Evolutionary conservation across 2,113 vertebrate genomes (phyloP).

Genomic region (Bettongia penicillata): DNA sequence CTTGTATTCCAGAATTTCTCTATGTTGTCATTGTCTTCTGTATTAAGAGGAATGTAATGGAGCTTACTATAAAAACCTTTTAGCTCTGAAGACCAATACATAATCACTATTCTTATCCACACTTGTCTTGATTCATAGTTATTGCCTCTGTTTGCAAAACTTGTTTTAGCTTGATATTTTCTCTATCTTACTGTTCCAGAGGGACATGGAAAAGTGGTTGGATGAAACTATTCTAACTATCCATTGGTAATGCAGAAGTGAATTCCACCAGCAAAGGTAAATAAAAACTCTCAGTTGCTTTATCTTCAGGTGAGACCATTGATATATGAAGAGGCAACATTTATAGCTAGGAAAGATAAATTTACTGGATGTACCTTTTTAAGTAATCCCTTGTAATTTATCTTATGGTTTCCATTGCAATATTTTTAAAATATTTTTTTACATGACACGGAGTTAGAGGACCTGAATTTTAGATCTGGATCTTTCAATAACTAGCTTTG

Average conservation of each 20-base stretch:
- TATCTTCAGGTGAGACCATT: background rate
- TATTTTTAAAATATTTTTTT: background rate
- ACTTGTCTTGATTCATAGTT: background rate
- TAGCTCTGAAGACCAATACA: background rate
- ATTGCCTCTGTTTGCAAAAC: background rate
- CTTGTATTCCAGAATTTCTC: background rate
- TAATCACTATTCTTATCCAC: background rate
- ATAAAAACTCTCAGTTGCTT: background rate
- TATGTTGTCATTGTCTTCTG: background rate
- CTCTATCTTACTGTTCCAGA: background rate
- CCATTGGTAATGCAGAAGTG: background rate
- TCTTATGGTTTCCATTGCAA: background rate
- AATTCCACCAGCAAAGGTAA: background rate
- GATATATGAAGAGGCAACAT: background rate
- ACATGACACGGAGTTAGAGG: background rate
- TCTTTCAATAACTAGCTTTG: background rate
- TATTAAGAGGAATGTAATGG: background rate
- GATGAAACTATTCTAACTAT: background rate
- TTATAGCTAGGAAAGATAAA: background rate
- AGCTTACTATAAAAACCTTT: background rate
- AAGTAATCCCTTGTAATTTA: background rate
- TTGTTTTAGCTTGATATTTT: background rate
- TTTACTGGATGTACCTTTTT: background rate
- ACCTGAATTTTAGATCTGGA: background rate
- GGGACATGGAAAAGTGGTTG: fast-evolving